Percentiles rank a stretch among this genome's conserved stretches.
These are phyloP conservation scores for Lacerta viridis DNA, from an alignment of 2,797 vertebrate genomes.

Conservation along the genomic window DNA sequence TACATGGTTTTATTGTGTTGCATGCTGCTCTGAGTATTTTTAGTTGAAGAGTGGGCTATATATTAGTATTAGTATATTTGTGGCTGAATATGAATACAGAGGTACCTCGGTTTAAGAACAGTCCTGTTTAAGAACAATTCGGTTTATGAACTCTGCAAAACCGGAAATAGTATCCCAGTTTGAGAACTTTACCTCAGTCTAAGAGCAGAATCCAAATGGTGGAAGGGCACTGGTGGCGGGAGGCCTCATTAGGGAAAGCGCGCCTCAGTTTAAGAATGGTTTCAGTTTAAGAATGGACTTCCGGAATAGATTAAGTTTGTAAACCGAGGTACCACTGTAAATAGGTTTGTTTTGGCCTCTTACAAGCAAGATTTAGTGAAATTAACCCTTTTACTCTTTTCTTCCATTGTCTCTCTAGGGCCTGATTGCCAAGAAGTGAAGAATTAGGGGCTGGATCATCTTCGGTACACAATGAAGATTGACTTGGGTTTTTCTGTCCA, in stretches of 20 bases:
- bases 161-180: too few relatives aligned
- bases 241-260: too few relatives aligned
- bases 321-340: too few relatives aligned
- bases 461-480: conserved; percentile 78
- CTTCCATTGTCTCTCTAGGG: conserved; percentile 14
- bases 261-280: too few relatives aligned
- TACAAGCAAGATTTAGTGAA: background rate
- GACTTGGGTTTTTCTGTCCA: conserved; percentile 58
- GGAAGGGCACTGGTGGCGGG: too few relatives aligned
- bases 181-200: too few relatives aligned
- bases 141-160: too few relatives aligned
- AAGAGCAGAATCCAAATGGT: too few relatives aligned
- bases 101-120: too few relatives aligned
- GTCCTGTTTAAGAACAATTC: too few relatives aligned
- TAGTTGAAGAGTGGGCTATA: background rate
- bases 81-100: background rate
- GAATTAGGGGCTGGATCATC: conserved; percentile 66
- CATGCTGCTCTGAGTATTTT: background rate
- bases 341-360: background rate
- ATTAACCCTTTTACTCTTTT: conserved; percentile 1
- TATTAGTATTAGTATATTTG: background rate
- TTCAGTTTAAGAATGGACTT: too few relatives aligned
- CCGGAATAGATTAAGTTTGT: too few relatives aligned
- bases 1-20: background rate
- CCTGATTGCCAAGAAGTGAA: conserved; percentile 61